Conservation (phyloP, 2,113 vertebrate genomes). For the Prunella himalayana region DNA sequence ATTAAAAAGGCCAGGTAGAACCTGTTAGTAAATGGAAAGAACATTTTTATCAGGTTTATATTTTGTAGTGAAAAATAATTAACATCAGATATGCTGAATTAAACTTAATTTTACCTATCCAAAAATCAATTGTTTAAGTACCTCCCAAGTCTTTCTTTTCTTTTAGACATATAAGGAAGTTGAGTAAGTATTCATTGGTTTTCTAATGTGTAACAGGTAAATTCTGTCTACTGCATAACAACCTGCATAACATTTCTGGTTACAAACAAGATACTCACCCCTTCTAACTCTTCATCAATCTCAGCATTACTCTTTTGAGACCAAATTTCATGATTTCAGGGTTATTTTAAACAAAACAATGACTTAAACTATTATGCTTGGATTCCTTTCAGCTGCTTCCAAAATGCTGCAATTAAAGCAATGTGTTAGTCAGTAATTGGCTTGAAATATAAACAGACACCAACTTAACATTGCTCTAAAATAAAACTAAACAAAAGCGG, state of each 20-base stretch:
- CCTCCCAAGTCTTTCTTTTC: not conserved
- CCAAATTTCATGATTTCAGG: not conserved
- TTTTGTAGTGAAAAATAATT: not conserved
- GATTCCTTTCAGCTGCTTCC: not conserved
- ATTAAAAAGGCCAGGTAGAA: not conserved
- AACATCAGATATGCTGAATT: not conserved
- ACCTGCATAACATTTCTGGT: not conserved
- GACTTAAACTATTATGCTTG: not conserved
- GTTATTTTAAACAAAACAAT: not conserved
- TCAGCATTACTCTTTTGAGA: not conserved
- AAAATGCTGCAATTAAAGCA: not conserved
- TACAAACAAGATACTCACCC: not conserved
- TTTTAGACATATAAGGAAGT: not conserved
- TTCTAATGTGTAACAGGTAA: not conserved
- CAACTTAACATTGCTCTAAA: not conserved
- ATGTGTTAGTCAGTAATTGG: not conserved
- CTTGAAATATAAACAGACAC: not conserved
- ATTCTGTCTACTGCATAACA: not conserved
- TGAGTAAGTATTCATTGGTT: not conserved
- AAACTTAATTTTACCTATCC: not conserved
- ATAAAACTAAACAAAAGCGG: not conserved
- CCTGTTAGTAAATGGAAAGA: not conserved
- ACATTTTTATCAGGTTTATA: not conserved
- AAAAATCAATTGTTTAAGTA: not conserved
- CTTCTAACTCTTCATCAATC: not conserved